Base-by-base conservation (phyloP, 2,888 invertebrate species). In the Drosophila fulvimacula region DNA sequence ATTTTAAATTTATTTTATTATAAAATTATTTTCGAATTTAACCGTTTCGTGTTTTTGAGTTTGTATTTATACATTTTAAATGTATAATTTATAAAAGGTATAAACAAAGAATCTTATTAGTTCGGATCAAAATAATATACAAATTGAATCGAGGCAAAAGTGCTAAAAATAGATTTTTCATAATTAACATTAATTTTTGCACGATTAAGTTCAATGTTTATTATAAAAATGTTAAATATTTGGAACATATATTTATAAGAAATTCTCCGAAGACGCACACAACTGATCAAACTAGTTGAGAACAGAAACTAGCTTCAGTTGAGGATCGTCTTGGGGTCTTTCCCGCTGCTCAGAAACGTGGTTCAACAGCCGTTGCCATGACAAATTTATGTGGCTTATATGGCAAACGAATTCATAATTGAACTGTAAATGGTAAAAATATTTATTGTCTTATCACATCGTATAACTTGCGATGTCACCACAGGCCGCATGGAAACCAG, bases 371-470 rank as follows among this genome's bases (percentile, higher is more conserved):
- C 52, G 56, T 68, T 74, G 63, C 51, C 21, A 27, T 58, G 85
- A 79, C 80, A 72, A 84, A 84, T 88, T 75, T 81, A 73, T 76
- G 73, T 72, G 73, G 77, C 72, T 72, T 70, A 74, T 73, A 77
- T 84, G 74, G 77, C 73, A 65, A 75, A 57, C 69, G 76, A 64
- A 79, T 76, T 69, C 78, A 82, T 82, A 82, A 88, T 85, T 86
- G 90, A 85, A 91, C 87, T 87, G 90, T 82, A 88, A 89, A 88
- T 89, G 77, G 81, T 77, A 82, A 88, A 91, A 86, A 90, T 90
- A 85, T 91, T 91, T 90, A 91, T 91, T 90, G 90, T 90, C 90
- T 91, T 91, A 91, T 91, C 91, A 91, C 91, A 90, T 91, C 91
- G 91, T 91, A 91, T 91, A 91, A 91, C 91, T 91, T 86, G 83